phyloP scores from a whole-genome alignment of 2,888 invertebrate genomes.

The Enchytraeus crypticus region DNA sequence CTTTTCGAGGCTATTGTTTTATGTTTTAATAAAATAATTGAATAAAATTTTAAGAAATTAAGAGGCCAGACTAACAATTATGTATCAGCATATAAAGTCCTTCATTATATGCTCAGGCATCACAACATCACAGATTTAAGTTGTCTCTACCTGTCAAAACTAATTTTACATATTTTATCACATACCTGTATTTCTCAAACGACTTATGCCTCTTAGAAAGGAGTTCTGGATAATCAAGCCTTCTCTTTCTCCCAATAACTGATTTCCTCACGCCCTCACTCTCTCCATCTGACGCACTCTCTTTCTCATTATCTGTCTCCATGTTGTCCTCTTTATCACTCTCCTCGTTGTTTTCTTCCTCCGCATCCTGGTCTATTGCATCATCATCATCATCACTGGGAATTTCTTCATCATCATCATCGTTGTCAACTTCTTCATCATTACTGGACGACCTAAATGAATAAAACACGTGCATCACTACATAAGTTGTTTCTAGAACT shows the following conservation, averaged over 20 bases:
- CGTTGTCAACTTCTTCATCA: too few relatives aligned
- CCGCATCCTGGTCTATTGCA: neutral
- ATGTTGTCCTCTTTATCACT: too few relatives aligned
- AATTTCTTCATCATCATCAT: too few relatives aligned
- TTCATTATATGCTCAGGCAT: neutral
- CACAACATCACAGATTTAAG: neutral
- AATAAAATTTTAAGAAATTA: too few relatives aligned
- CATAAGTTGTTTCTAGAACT: too few relatives aligned
- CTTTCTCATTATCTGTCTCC: neutral
- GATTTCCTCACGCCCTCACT: neutral
- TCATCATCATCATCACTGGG: neutral
- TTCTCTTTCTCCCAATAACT: neutral
- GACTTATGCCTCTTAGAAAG: conserved; percentile 38
- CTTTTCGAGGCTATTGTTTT: too few relatives aligned
- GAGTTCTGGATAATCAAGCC: conserved; percentile 36
- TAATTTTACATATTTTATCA: neutral
- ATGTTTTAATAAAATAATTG: too few relatives aligned
- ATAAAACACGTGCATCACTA: too few relatives aligned
- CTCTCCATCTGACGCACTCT: neutral
- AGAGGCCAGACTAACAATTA: too few relatives aligned
- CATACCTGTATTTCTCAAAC: conserved; percentile 37
- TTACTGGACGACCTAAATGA: too few relatives aligned
- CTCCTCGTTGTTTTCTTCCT: neutral
- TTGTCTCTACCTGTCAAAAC: neutral
- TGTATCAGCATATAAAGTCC: too few relatives aligned